These are phyloP conservation scores for Papilio gigon DNA, from an alignment of 2,888 invertebrate species.

Conservation along the genomic window DNA sequence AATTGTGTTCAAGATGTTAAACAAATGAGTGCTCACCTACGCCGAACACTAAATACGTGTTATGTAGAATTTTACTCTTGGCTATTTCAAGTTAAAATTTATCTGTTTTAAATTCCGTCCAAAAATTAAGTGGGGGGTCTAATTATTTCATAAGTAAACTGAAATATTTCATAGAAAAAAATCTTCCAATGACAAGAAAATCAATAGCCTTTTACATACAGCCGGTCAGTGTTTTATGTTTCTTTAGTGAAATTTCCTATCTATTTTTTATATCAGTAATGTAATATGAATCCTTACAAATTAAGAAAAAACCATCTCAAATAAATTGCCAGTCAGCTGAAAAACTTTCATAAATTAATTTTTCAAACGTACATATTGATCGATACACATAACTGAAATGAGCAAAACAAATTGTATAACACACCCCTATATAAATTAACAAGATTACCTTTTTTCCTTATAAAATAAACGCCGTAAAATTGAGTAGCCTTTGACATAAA, in stretches of 20 bases:
- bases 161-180: no score
- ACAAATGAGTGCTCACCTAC: neutral
- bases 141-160: no score
- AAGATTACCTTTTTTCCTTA: conserved; percentile 44
- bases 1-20: conserved; percentile 4
- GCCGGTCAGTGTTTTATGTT: no score
- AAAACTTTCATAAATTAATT: neutral
- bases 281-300: no score
- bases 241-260: no score
- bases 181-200: no score
- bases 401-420: conserved; percentile 17
- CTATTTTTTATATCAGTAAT: no score
- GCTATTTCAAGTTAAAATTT: neutral
- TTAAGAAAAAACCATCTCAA: no score
- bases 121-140: no score
- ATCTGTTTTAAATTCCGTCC: neutral
- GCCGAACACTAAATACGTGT: neutral
- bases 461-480: conserved; percentile 52
- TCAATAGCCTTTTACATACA: no score
- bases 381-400: neutral
- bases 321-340: neutral
- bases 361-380: neutral
- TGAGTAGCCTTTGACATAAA: conserved; percentile 64
- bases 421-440: conserved; percentile 36
- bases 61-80: neutral